These are phyloP conservation scores for Coptotermes formosanus DNA, from an alignment of 1,140 invertebrate genomes.

Conservation along the genomic window DNA sequence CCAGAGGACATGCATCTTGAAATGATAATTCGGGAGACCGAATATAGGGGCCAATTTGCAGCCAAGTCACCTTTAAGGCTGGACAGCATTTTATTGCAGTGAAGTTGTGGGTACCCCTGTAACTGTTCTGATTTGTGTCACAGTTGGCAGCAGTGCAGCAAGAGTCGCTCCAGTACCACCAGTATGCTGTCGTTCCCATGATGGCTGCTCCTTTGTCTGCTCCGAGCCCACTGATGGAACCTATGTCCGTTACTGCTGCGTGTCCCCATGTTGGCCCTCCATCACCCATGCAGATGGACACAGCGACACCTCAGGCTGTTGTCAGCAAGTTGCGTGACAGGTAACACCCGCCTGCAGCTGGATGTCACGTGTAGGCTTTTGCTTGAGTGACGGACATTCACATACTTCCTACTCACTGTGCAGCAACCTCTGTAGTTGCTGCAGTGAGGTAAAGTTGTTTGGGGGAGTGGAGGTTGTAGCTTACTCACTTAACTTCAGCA, in stretches of 20 bases:
- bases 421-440: no score
- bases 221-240: background rate
- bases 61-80: no score
- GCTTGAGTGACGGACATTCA: no score
- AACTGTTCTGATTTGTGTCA: background rate
- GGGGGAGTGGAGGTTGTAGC: no score
- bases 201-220: background rate
- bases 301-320: slow-evolving; percentile 59
- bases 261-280: slow-evolving; percentile 47
- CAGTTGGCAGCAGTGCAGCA: slow-evolving; percentile 55
- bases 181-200: slow-evolving; percentile 40
- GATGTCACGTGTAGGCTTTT: background rate
- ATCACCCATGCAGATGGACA: slow-evolving; percentile 49
- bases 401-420: no score
- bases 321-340: slow-evolving; percentile 58
- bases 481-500: no score
- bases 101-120: background rate
- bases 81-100: no score
- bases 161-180: slow-evolving; percentile 49
- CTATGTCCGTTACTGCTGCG: slow-evolving; percentile 37
- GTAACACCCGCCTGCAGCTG: slow-evolving; percentile 41
- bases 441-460: no score
- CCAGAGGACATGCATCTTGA: no score
- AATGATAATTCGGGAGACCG: no score
- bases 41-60: no score